Conservation (phyloP, 2,113 vertebrate genomes). For the Probosciger aterrimus region DNA sequence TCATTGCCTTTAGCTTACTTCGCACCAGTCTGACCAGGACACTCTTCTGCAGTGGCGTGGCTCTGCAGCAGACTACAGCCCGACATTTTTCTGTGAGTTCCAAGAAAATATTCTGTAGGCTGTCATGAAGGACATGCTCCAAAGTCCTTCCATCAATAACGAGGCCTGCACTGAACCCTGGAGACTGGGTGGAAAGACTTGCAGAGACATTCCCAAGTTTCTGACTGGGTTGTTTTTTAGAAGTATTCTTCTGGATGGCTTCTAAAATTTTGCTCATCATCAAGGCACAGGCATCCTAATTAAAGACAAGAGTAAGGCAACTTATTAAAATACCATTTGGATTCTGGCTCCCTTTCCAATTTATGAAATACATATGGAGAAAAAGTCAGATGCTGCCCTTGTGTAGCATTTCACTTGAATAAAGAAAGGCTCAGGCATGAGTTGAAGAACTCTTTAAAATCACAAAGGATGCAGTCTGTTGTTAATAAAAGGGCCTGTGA, state of each 20-base stretch:
- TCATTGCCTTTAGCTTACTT: slow-evolving; percentile 78
- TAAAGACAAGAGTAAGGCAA: not conserved
- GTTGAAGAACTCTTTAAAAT: not conserved
- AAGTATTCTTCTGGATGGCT: slow-evolving; percentile 55
- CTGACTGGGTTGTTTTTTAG: fast-evolving
- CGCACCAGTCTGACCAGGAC: slow-evolving; percentile 79
- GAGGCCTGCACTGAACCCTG: slow-evolving; percentile 64
- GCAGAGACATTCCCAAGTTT: not conserved
- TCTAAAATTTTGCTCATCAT: slow-evolving; percentile 74
- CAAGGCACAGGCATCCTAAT: slow-evolving; percentile 81
- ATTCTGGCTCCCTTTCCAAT: not conserved
- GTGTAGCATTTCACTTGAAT: not conserved
- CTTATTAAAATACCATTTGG: not conserved
- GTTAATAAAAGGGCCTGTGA: not conserved
- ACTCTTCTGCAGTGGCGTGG: slow-evolving; percentile 87
- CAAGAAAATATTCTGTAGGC: slow-evolving; percentile 74
- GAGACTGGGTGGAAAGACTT: not conserved
- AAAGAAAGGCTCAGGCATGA: not conserved
- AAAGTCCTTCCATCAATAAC: slow-evolving; percentile 82
- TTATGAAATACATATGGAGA: not conserved
- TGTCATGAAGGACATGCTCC: slow-evolving; percentile 78
- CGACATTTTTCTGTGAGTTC: slow-evolving; percentile 74
- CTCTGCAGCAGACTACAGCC: slow-evolving; percentile 84
- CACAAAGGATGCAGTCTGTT: not conserved
- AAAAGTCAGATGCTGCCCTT: not conserved